Conservation (phyloP, 2,113 vertebrate species). For the Sapajus apella region DNA sequence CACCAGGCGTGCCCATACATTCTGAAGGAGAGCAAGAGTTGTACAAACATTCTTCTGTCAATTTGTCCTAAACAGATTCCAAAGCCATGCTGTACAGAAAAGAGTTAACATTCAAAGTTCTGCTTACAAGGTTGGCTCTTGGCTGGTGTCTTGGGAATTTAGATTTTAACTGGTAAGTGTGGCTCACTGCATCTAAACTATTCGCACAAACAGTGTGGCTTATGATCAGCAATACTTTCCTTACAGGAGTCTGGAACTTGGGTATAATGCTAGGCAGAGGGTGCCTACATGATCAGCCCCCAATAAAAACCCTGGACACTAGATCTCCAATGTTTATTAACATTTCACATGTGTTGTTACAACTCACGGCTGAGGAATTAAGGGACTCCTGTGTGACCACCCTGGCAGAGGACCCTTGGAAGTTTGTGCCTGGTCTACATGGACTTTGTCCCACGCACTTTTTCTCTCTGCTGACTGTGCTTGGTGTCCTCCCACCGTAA, state of each 20-base stretch:
- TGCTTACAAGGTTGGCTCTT: background rate
- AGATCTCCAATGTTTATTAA: background rate
- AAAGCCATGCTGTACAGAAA: background rate
- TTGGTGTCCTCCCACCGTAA: background rate
- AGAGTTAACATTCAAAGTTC: background rate
- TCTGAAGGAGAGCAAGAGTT: background rate
- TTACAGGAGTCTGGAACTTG: background rate
- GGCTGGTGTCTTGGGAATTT: background rate
- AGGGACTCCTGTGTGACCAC: background rate
- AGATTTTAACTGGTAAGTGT: background rate
- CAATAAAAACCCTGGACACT: background rate
- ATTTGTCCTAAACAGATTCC: background rate
- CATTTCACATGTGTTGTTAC: background rate
- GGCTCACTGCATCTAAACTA: background rate
- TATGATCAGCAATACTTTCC: background rate
- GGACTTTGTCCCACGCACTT: background rate
- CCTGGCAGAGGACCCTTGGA: background rate
- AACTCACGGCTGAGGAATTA: background rate
- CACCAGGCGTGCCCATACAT: background rate
- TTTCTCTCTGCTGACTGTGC: background rate
- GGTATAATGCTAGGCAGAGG: background rate
- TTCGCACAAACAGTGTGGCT: background rate
- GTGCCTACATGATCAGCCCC: background rate
- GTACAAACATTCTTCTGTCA: background rate
- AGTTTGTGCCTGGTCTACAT: background rate